phyloP scores from a whole-genome alignment of 2,113 vertebrate species.

The Hucho hucho region DNA sequence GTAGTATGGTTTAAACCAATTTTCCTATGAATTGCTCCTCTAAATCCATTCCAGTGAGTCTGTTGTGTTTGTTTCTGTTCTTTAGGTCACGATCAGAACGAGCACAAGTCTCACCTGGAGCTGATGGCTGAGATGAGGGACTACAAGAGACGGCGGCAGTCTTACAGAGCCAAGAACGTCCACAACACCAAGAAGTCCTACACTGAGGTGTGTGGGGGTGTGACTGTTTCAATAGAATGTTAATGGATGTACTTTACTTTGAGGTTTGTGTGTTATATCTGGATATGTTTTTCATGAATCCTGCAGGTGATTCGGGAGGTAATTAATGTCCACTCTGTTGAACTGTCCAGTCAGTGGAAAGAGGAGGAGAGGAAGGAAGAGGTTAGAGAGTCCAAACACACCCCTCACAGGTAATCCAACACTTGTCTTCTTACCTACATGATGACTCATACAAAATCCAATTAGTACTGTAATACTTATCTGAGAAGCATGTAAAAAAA shows the following conservation, averaged over 20 bases:
- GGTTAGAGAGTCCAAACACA: slow-evolving; percentile 51
- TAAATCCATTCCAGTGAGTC: too few species aligned
- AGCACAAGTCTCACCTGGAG: slow-evolving; percentile 95
- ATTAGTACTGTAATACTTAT: not conserved
- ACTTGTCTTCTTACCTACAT: not conserved
- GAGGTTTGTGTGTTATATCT: not conserved
- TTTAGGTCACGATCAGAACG: slow-evolving; percentile 85
- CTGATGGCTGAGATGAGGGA: slow-evolving; percentile 97
- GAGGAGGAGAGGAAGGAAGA: slow-evolving; percentile 69
- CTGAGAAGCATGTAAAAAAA: not conserved
- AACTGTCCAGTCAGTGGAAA: slow-evolving; percentile 86
- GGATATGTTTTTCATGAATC: not conserved
- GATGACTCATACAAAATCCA: not conserved
- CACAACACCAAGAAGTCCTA: slow-evolving; percentile 99
- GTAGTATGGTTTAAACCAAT: too few species aligned
- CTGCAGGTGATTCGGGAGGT: slow-evolving; percentile 93
- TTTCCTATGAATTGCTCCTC: too few species aligned
- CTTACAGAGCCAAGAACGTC: slow-evolving; percentile 96
- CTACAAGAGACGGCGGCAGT: slow-evolving; percentile 94
- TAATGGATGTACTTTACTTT: not conserved
- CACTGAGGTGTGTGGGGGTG: slow-evolving; percentile 81
- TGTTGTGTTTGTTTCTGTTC: not conserved
- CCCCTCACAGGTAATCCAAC: slow-evolving; percentile 74
- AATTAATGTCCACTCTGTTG: slow-evolving; percentile 90
- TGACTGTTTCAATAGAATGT: not conserved